phyloP scores from a whole-genome alignment of 1,140 invertebrate species.

The Stenopsyche tienmushanensis region DNA sequence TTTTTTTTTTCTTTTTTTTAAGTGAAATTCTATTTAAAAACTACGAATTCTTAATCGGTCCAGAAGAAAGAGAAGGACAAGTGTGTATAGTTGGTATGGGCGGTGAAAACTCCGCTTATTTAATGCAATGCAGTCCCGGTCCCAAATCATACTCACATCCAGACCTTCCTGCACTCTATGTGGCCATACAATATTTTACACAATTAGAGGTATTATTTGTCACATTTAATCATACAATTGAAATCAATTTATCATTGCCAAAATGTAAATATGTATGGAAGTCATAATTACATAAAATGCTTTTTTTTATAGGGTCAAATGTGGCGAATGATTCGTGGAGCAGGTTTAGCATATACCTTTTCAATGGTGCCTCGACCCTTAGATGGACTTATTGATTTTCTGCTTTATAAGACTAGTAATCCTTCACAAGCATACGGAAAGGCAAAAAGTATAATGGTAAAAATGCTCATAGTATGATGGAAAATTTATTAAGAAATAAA shows the following conservation, averaged over 20 bases:
- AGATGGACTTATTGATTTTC: slow-evolving; percentile 71
- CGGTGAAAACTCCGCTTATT: slow-evolving; percentile 76
- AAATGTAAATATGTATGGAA: background rate
- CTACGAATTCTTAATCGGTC: background rate
- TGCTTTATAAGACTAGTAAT: slow-evolving; percentile 74
- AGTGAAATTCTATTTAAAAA: too few relatives aligned
- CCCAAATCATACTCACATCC: slow-evolving; percentile 64
- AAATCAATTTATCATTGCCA: background rate
- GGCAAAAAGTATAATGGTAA: slow-evolving; percentile 72
- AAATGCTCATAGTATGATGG: too few relatives aligned
- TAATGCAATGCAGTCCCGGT: slow-evolving; percentile 66
- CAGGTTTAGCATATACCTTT: slow-evolving; percentile 80
- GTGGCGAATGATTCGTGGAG: slow-evolving; percentile 82
- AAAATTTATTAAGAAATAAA: too few relatives aligned
- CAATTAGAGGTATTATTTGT: slow-evolving; percentile 71
- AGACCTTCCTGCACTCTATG: slow-evolving; percentile 71
- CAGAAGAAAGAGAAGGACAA: slow-evolving; percentile 35
- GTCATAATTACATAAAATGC: background rate
- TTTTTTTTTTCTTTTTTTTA: too few relatives aligned
- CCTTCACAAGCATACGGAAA: slow-evolving; percentile 74
- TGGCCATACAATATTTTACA: slow-evolving; percentile 83
- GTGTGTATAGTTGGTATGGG: slow-evolving; percentile 77
- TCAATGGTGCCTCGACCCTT: slow-evolving; percentile 61
- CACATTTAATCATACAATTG: background rate
- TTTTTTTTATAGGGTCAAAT: slow-evolving; percentile 69